phyloP scores from a whole-genome alignment of 2,113 vertebrate genomes.

The Trogon melanurus region DNA sequence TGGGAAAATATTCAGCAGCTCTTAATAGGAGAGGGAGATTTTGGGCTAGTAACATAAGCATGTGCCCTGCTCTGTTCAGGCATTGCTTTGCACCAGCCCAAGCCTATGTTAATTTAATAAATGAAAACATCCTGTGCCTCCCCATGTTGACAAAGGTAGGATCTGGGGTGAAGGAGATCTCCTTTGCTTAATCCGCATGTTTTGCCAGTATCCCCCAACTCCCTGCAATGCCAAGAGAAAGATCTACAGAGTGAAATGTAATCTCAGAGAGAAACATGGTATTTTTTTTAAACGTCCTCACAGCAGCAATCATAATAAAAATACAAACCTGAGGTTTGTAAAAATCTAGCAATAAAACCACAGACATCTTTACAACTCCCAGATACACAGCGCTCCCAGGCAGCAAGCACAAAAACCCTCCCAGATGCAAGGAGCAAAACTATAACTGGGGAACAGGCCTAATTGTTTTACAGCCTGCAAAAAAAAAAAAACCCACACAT shows the following conservation, averaged over 20 bases:
- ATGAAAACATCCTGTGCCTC: not conserved
- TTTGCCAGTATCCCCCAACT: conserved; percentile 24
- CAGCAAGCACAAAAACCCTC: conserved; percentile 1
- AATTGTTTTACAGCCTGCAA: conserved; percentile 20
- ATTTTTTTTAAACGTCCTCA: conserved; percentile 1
- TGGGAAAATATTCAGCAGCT: conserved; percentile 1
- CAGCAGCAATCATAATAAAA: conserved; percentile 47
- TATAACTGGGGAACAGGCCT: not conserved
- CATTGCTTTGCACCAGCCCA: not conserved
- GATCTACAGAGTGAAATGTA: not conserved
- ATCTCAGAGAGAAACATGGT: conserved; percentile 9
- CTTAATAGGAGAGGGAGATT: not conserved
- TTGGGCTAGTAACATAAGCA: not conserved
- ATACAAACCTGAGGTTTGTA: conserved; percentile 55
- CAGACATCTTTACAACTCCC: conserved; percentile 57
- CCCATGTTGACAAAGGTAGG: not conserved
- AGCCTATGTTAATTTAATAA: not conserved
- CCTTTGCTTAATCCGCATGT: not conserved
- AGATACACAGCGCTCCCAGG: not conserved
- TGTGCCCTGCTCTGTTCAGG: not conserved
- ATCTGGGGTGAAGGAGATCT: not conserved
- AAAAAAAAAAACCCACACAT: not conserved
- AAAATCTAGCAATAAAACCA: conserved; percentile 56
- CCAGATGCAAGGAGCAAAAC: not conserved
- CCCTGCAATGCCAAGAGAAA: conserved; percentile 26